Conservation (phyloP, 2,888 invertebrate genomes). For the Bombyx huttoni region DNA sequence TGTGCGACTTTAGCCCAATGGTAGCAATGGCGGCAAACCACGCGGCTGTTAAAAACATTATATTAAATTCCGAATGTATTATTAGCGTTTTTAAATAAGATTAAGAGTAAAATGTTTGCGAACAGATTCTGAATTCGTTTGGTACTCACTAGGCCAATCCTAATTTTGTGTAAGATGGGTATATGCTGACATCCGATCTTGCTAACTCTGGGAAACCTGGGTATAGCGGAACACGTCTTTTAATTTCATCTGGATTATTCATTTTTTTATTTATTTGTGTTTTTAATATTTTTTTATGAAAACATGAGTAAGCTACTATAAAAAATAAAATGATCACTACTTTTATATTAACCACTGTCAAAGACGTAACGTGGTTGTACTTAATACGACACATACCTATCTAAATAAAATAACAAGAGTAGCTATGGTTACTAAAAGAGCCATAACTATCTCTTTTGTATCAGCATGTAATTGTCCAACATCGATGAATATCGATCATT, state of each 20-base stretch:
- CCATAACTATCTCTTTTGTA: too few relatives aligned
- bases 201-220: conserved; percentile 68
- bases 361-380: too few relatives aligned
- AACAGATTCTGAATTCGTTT: background rate
- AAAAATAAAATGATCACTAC: conserved; percentile 1
- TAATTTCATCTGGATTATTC: conserved; percentile 15
- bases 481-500: too few relatives aligned
- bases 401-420: background rate
- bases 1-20: conserved; percentile 62
- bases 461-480: too few relatives aligned
- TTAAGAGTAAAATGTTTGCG: background rate
- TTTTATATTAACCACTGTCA: too few relatives aligned
- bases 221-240: conserved; percentile 41
- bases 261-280: conserved; percentile 6
- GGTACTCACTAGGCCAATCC: conserved; percentile 75
- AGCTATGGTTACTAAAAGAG: background rate
- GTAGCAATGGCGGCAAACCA: conserved; percentile 76
- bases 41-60: conserved; percentile 54
- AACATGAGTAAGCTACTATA: background rate
- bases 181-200: conserved; percentile 73
- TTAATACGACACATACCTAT: too few relatives aligned
- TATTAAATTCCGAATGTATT: background rate
- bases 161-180: conserved; percentile 74
- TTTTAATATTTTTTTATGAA: background rate
- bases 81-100: background rate